These are phyloP conservation scores for Strix occidentalis DNA, from an alignment of 2,797 vertebrate species.

Conservation along the genomic window DNA sequence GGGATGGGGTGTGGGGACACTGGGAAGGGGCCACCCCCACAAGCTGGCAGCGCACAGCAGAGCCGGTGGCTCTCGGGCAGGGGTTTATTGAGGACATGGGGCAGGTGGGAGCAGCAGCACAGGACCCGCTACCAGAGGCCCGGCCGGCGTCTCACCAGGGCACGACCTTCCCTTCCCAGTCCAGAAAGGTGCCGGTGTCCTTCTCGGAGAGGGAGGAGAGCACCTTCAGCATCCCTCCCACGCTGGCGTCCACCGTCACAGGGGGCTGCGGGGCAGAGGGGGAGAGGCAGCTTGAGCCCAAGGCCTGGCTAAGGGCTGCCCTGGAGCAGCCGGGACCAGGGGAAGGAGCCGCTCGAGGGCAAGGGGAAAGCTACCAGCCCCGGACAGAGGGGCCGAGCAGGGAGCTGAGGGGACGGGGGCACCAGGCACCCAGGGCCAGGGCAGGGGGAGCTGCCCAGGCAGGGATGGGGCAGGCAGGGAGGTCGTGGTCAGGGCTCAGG, in stretches of 20 bases:
- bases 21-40: not conserved
- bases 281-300: not conserved
- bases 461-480: not conserved
- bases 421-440: not conserved
- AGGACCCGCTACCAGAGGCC: not conserved
- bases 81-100: not conserved
- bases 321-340: not conserved
- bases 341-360: not conserved
- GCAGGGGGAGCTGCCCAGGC: not conserved
- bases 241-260: not conserved
- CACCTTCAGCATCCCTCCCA: slow-evolving; percentile 33
- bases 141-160: not conserved
- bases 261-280: not conserved
- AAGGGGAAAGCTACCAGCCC: not conserved
- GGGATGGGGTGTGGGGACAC: too few species aligned
- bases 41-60: not conserved
- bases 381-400: not conserved
- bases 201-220: slow-evolving; percentile 28
- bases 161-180: slow-evolving; percentile 13
- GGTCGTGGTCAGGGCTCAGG: not conserved
- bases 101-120: not conserved
- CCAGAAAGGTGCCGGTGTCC: not conserved
- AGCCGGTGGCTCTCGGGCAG: not conserved
- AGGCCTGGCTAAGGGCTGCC: not conserved
- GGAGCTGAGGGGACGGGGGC: not conserved